Evolutionary conservation across 2,888 invertebrate genomes (phyloP).

Genomic region (Drosophila prolongata): DNA sequence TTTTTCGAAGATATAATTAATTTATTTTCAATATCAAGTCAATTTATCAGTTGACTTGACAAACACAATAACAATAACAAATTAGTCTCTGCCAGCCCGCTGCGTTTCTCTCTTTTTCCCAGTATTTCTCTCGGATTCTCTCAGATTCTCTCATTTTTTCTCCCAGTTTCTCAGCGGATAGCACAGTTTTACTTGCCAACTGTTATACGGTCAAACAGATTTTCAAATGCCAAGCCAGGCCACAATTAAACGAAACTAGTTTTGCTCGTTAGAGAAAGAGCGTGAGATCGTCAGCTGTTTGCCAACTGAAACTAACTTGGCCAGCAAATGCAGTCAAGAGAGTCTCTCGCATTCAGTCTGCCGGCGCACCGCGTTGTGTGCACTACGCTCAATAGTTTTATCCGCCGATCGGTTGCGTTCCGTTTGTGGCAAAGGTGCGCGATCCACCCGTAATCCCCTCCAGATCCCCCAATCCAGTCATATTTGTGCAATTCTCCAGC

Average conservation of each 20-base stretch:
- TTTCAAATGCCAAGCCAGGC: slow-evolving; percentile 61
- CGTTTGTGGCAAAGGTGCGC: slow-evolving; percentile 30
- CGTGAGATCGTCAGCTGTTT: slow-evolving; percentile 62
- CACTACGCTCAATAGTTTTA: slow-evolving; percentile 56
- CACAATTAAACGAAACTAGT: slow-evolving; percentile 62
- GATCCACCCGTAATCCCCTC: background rate
- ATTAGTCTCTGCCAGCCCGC: slow-evolving; percentile 41
- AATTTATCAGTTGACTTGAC: slow-evolving; percentile 79
- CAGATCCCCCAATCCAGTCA: background rate
- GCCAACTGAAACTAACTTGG: slow-evolving; percentile 56
- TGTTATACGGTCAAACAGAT: slow-evolving; percentile 43
- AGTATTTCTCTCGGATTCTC: slow-evolving; percentile 2
- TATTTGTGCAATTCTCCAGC: slow-evolving; percentile 37
- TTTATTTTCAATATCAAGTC: slow-evolving; percentile 80
- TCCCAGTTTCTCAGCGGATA: slow-evolving; percentile 17
- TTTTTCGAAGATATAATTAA: slow-evolving; percentile 65
- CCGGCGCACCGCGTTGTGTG: slow-evolving; percentile 75
- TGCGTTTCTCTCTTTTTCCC: slow-evolving; percentile 1
- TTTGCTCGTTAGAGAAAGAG: slow-evolving; percentile 44
- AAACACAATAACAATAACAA: slow-evolving; percentile 72
- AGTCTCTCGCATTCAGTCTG: slow-evolving; percentile 56
- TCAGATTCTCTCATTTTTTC: slow-evolving; percentile 6
- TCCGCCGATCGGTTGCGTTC: slow-evolving; percentile 28
- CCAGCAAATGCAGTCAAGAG: slow-evolving; percentile 47
- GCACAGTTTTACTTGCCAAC: slow-evolving; percentile 26